Evolutionary conservation across 2,113 vertebrate genomes (phyloP), one percentile per base, ranked within the genome.

Genomic region (Chelonoidis abingdonii): DNA sequence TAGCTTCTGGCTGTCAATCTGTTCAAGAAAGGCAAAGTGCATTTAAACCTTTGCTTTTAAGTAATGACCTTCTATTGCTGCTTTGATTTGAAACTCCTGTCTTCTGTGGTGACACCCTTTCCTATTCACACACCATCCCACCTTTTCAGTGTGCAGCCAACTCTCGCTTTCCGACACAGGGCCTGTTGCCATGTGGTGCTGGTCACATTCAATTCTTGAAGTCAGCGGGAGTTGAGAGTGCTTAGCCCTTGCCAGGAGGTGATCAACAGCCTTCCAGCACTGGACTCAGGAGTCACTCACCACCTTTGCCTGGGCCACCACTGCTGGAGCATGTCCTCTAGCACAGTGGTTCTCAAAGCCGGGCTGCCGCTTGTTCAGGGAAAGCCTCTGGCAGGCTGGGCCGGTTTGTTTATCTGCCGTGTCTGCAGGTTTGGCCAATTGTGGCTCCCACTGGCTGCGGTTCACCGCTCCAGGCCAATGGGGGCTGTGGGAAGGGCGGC

Each of bases 1-100:
- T 93, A 99, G 94, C 98, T 99, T 99, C 96, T 99, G 99, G 98
- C 98, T 99, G 98, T 99, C 99, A 69, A 99, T 99, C 99, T 99
- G 97, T 96, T 31, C 87, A 92, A 92, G 94, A 84, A 88, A 97
- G 96, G 56, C 13, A 97, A 54, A 21, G 87, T 90, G 17, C 3
- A 19, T 94, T 91, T 25, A 80, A 95, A 83, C 13, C 22, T 57
- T 85, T 59, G n/a, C 12, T 31, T 54, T 31, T 31, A 35, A 41
- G 17, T 53, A 56, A 38, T 17, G 56, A n/a, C 17, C 24, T 83
- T 38, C 16, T 4, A 19, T 75, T 31, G 52, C 65, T 41, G 57
- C 88, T 80, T 54, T 86, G 78, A 85, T 29, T 27, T 22, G 22
- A 65, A 78, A 21, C 24, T 62, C 54, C 14, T 11, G 80, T 81